Percentiles rank a stretch among this genome's conserved stretches.
Evolutionary conservation across 2,113 vertebrate genomes (phyloP).

Genomic region (Tinamus guttatus): DNA sequence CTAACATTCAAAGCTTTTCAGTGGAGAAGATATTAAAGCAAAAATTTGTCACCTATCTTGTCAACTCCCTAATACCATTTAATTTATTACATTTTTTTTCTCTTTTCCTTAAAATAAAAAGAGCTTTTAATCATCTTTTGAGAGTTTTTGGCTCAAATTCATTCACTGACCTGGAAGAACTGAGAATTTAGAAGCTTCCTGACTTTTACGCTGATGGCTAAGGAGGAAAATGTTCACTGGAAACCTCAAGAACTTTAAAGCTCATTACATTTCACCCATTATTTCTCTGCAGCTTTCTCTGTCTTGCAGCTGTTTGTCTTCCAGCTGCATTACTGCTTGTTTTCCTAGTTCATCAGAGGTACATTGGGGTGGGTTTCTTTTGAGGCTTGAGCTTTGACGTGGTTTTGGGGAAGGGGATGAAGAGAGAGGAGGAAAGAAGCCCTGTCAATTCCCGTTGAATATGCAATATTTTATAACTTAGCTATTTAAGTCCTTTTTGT

Average conservation of each 20-base stretch:
- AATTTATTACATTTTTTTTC: not conserved
- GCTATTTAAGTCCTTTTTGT: not conserved
- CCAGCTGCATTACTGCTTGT: not conserved
- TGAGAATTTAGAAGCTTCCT: not conserved
- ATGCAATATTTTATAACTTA: not conserved
- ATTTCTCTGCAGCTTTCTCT: not conserved
- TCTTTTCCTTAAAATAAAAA: not conserved
- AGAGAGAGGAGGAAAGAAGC: not conserved
- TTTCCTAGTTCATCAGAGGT: not conserved
- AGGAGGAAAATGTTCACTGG: not conserved
- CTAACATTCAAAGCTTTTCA: not conserved
- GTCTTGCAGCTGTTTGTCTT: not conserved
- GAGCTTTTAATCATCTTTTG: not conserved
- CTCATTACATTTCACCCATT: not conserved
- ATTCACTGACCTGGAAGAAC: not conserved
- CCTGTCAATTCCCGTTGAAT: not conserved
- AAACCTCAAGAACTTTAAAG: not conserved
- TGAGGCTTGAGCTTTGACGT: not conserved
- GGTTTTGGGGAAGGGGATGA: too few relatives aligned
- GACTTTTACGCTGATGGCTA: not conserved
- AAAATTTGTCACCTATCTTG: not conserved
- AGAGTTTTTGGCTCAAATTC: not conserved
- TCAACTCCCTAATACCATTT: not conserved
- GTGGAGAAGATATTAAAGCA: not conserved
- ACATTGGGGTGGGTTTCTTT: not conserved